These are phyloP conservation scores for Hydrocynus forskahlii DNA, from an alignment of 2,797 vertebrate species.

Conservation along the genomic window DNA sequence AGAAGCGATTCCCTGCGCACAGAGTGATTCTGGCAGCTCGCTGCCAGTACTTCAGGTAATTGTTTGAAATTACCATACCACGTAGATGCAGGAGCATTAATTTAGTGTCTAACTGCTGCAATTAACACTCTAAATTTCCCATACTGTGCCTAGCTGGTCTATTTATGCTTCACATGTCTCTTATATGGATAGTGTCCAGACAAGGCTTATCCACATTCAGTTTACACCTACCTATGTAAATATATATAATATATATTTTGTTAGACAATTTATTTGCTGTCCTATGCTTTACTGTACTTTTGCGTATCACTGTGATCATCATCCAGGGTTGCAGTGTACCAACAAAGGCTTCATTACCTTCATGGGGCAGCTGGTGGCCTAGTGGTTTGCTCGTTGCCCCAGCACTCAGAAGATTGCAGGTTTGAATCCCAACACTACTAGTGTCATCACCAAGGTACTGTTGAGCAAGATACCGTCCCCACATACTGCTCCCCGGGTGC, in stretches of 20 bases:
- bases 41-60: slow-evolving; percentile 96
- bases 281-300: not conserved
- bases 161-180: not conserved
- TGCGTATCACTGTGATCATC: not conserved
- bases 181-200: not conserved
- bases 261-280: not conserved
- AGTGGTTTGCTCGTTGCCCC: too few species aligned
- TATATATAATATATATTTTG: not conserved
- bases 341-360: not conserved
- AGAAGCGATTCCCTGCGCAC: slow-evolving; percentile 93
- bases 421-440: too few species aligned
- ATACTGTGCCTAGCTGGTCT: not conserved
- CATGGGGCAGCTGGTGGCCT: too few species aligned
- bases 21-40: slow-evolving; percentile 95
- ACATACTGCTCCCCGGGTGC: too few species aligned
- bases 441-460: too few species aligned
- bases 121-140: not conserved
- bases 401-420: too few species aligned
- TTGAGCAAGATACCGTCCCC: too few species aligned
- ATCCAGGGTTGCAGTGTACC: not conserved
- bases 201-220: not conserved
- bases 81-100: not conserved
- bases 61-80: not conserved
- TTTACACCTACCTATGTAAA: not conserved
- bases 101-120: not conserved